Base-by-base conservation (phyloP, 2,888 invertebrate species). In the Bembecia ichneumoniformis region DNA sequence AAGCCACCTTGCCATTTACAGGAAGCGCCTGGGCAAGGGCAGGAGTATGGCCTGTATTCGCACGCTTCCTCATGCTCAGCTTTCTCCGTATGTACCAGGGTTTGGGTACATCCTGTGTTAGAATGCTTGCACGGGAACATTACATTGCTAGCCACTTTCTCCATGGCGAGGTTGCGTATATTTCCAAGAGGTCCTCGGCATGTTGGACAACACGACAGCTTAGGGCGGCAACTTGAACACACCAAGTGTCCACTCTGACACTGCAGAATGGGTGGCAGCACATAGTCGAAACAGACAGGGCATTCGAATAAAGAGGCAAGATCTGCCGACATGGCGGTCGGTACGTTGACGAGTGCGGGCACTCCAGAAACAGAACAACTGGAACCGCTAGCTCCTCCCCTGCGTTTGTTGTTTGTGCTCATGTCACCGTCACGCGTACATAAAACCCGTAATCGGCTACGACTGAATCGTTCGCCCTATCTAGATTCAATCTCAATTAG, bases 71-170 rank as follows among this genome's bases (percentile, higher is more conserved):
- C 99, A 74, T 99, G 99, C 68, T 99, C 99, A 7, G 95, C 94
- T 81, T 99, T 99, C 66, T 99, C 98, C n/a, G 97, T 97, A 76
- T 98, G 96, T 20, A 96, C 93, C 15, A 98, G 89, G 11, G 97
- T 95, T 62, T 94, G 94, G 14, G 93, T 92, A 77, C 99, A 99
- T 47, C 99, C 99, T 56, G 96, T 96, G 60, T 94, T 94, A 50
- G 96, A 95, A 88, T 98, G 99, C 87, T 98, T 98, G 88, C 99
- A 99, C 0, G 99, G 99, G 71, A 99, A 99, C 91, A 96, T 95
- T 46, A 99, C 96, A 66, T 97, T 98, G 65, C 96, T 95, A 43
- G 99, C 99, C 36, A 99, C 98, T 82, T 99, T 99, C 77, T 99
- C 99, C 98, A 99, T 98, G 35, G 98, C 99, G 73, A 99, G 89